Percentiles rank a stretch among this genome's conserved stretches.
phyloP scores from a whole-genome alignment of 2,797 vertebrate genomes.

The Paedocypris micromegethes region DNA sequence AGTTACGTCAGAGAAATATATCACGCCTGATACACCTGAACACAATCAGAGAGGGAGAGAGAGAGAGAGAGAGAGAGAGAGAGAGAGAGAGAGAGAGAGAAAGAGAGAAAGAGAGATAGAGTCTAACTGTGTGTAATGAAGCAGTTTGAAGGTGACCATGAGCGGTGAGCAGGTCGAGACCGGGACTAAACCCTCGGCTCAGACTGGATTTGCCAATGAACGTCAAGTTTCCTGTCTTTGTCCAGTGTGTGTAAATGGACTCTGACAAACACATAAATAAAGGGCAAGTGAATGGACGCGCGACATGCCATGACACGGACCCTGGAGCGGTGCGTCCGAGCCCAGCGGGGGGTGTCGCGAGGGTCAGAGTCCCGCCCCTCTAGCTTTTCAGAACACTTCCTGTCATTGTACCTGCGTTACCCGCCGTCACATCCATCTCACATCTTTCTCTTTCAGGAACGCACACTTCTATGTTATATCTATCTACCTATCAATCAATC shows the following conservation, averaged over 20 bases:
- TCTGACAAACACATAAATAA: slow-evolving; percentile 67
- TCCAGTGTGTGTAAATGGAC: slow-evolving; percentile 65
- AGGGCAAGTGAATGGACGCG: slow-evolving; percentile 25
- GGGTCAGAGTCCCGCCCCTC: background rate
- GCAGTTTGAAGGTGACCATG: too few species aligned
- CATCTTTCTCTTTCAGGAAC: too few species aligned
- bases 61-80: slow-evolving; percentile 54
- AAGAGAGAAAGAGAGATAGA: slow-evolving; percentile 55
- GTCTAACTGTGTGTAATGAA: too few species aligned
- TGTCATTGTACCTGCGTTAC: slow-evolving; percentile 3
- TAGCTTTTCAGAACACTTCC: slow-evolving; percentile 13
- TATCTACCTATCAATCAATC: too few species aligned
- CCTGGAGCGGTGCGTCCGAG: background rate
- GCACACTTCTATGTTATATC: too few species aligned
- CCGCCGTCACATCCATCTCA: too few species aligned
- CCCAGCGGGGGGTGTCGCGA: background rate
- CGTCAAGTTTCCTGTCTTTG: slow-evolving; percentile 77
- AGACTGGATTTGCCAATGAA: slow-evolving; percentile 48
- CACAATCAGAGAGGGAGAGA: slow-evolving; percentile 49
- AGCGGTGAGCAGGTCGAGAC: slow-evolving; percentile 21
- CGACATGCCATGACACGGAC: slow-evolving; percentile 10
- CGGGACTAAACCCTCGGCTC: slow-evolving; percentile 3
- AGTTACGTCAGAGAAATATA: slow-evolving; percentile 43
- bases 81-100: slow-evolving; percentile 59
- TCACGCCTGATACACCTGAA: slow-evolving; percentile 57